phyloP scores from a whole-genome alignment of 2,797 vertebrate species.

The Steatocranus sp. region DNA sequence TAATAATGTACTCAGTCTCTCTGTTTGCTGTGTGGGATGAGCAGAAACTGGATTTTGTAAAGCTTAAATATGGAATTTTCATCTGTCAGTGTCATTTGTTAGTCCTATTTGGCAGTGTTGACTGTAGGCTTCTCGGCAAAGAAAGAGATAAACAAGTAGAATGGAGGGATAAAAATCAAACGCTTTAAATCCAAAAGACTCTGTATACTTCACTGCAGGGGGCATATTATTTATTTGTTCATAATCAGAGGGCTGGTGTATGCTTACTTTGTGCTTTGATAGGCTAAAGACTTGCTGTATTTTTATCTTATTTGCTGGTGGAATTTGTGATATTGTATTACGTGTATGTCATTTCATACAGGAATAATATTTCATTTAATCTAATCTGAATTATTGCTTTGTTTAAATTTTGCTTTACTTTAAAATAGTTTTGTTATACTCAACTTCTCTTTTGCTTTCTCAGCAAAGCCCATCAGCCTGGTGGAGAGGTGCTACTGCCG shows the following conservation, averaged over 20 bases:
- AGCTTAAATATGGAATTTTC: background rate
- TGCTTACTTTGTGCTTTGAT: background rate
- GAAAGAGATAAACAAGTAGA: background rate
- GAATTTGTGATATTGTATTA: background rate
- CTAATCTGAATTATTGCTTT: background rate
- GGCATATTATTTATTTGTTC: background rate
- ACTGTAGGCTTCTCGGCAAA: background rate
- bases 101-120: background rate
- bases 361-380: background rate
- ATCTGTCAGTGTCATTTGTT: background rate
- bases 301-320: background rate
- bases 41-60: background rate
- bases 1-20: background rate
- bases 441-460: background rate
- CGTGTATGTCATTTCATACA: background rate
- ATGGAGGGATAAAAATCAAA: background rate
- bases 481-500: conserved; percentile 81
- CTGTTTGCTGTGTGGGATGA: background rate
- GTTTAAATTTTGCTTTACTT: background rate
- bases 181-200: background rate
- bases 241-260: background rate
- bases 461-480: conserved; percentile 81
- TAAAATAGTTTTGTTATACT: background rate
- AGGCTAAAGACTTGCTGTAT: background rate
- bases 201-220: background rate